Conservation (phyloP, 2,113 vertebrate species). For the Myotis lucifugus region DNA sequence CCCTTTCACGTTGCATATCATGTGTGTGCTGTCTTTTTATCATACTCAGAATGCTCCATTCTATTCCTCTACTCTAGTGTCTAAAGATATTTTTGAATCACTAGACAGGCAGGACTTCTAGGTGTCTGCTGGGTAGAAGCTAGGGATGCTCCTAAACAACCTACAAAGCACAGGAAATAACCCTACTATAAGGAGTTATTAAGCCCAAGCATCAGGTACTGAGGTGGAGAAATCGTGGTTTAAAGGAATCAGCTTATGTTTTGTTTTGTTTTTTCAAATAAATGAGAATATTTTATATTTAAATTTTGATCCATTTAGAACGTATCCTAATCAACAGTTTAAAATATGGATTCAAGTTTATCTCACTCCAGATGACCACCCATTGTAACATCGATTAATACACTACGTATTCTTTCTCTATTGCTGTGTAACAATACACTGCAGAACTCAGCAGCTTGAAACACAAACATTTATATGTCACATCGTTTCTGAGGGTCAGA, state of each 20-base stretch:
- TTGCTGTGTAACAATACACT: neutral
- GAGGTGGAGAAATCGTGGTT: neutral
- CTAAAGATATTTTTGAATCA: neutral
- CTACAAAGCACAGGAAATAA: neutral
- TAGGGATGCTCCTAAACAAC: neutral
- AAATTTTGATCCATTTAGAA: neutral
- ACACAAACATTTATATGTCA: neutral
- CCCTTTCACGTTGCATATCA: neutral
- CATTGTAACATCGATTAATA: neutral
- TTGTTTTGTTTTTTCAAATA: neutral
- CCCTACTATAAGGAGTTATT: neutral
- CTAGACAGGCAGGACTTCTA: neutral
- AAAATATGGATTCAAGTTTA: neutral
- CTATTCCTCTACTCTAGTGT: neutral
- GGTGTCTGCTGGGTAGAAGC: neutral
- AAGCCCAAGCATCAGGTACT: neutral
- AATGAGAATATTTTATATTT: neutral
- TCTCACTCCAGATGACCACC: neutral
- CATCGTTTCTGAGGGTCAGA: neutral
- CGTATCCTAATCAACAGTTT: neutral
- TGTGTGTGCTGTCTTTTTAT: neutral
- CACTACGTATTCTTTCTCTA: neutral
- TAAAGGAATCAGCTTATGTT: neutral
- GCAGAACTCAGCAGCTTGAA: neutral
- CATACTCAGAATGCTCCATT: neutral